A percentile compares a stretch with the other conserved stretches of the same genome.
phyloP scores from a whole-genome alignment of 2,888 invertebrate genomes.

The Erebia palarica region DNA sequence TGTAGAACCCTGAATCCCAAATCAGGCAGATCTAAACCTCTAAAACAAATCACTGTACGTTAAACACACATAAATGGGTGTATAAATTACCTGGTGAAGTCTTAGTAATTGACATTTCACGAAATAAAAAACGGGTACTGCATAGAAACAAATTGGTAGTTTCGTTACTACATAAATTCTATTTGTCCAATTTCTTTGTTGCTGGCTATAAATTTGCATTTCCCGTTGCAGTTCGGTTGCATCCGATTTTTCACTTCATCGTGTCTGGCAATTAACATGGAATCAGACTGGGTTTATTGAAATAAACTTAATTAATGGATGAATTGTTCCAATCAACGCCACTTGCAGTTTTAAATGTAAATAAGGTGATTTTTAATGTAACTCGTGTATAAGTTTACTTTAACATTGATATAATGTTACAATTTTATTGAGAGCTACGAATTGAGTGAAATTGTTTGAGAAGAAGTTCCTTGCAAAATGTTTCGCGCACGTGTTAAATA shows the following conservation, averaged over 20 bases:
- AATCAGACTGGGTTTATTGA: constrained; percentile 68
- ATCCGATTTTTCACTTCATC: constrained; percentile 62
- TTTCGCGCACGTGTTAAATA: too few species aligned
- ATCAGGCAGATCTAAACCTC: neutral
- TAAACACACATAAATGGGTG: neutral
- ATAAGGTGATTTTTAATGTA: constrained; percentile 32
- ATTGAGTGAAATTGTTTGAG: too few species aligned
- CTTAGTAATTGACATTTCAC: constrained; percentile 1
- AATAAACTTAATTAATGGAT: constrained; percentile 64
- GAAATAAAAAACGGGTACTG: constrained; percentile 3
- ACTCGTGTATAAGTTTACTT: neutral
- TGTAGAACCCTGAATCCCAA: neutral
- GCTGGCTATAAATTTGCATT: constrained; percentile 57
- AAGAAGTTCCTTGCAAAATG: too few species aligned
- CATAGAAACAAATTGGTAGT: constrained; percentile 12
- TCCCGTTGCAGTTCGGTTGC: constrained; percentile 51
- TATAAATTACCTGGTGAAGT: neutral
- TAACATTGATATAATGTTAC: neutral
- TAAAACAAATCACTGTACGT: neutral
- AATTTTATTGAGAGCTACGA: too few species aligned
- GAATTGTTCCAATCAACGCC: constrained; percentile 45
- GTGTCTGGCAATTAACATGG: constrained; percentile 70
- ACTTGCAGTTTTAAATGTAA: constrained; percentile 43
- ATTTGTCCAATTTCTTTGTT: constrained; percentile 41
- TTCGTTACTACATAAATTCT: constrained; percentile 21